Conservation (phyloP, 2,113 vertebrate genomes). For the Girardinichthys multiradiatus region DNA sequence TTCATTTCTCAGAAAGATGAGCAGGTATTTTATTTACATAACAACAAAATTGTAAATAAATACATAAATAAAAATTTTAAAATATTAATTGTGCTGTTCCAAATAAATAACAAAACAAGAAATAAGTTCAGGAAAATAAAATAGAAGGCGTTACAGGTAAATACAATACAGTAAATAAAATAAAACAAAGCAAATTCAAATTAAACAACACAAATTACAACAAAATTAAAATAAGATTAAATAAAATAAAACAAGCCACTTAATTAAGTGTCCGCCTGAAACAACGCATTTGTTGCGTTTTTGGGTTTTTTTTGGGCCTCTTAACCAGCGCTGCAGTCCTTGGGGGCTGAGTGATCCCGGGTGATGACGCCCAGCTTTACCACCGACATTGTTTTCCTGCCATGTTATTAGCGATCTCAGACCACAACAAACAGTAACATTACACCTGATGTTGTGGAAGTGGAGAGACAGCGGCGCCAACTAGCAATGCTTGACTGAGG, state of each 20-base stretch:
- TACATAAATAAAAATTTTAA: background rate
- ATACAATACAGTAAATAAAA: no score
- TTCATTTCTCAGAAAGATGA: no score
- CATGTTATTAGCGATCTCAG: conserved; percentile 75
- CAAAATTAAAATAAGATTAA: no score
- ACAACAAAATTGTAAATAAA: background rate
- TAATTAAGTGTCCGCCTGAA: no score
- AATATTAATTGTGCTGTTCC: no score
- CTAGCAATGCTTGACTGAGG: conserved; percentile 83
- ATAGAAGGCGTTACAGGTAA: no score
- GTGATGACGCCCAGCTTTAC: conserved; percentile 78
- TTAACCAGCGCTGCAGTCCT: conserved; percentile 56
- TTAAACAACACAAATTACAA: background rate
- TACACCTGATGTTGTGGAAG: conserved; percentile 85
- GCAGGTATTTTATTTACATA: no score
- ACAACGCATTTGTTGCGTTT: no score
- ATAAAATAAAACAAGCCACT: background rate
- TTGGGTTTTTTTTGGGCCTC: conserved; percentile 31
- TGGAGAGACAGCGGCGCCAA: conserved; percentile 82
- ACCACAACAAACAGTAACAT: conserved; percentile 85
- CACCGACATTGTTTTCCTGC: conserved; percentile 75
- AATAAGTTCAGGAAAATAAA: no score
- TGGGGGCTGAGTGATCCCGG: conserved; percentile 66
- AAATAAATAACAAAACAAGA: no score
- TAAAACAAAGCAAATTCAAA: background rate